Conservation (phyloP, 2,113 vertebrate species). For the Pitta sordida region DNA sequence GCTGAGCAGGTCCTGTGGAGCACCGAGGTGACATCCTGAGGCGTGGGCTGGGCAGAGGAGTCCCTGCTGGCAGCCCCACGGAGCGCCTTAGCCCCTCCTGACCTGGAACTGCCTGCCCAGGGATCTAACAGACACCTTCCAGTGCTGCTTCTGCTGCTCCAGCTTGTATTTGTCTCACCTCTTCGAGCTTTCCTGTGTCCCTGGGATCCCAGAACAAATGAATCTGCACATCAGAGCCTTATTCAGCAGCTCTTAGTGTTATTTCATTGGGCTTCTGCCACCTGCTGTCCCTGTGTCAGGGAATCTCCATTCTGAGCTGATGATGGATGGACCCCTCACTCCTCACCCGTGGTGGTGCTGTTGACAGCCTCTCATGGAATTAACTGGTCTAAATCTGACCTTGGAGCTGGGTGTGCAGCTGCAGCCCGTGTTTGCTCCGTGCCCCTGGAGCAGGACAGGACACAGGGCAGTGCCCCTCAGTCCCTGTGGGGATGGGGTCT, state of each 20-base stretch:
- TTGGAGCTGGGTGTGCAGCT: not conserved
- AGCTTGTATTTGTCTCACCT: not conserved
- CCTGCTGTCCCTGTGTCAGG: not conserved
- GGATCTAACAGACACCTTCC: not conserved
- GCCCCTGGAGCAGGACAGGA: not conserved
- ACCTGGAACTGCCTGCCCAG: fast-evolving
- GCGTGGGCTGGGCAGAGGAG: not conserved
- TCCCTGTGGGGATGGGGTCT: fast-evolving
- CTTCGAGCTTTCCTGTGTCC: not conserved
- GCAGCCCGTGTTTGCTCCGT: fast-evolving
- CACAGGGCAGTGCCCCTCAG: not conserved
- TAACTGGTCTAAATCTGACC: fast-evolving
- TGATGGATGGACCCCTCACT: fast-evolving
- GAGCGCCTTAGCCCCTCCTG: fast-evolving
- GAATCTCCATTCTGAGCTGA: not conserved
- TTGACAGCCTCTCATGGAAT: not conserved
- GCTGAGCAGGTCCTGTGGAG: fast-evolving
- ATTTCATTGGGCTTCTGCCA: not conserved
- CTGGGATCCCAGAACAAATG: not conserved
- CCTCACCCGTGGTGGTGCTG: fast-evolving
- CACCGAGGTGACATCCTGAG: fast-evolving
- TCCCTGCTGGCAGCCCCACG: not conserved
- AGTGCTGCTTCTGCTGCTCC: not conserved
- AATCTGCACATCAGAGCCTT: not conserved
- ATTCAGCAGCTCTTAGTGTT: fast-evolving